These are phyloP conservation scores for Hyaena hyaena DNA, from an alignment of 2,113 vertebrate genomes.

Conservation along the genomic window DNA sequence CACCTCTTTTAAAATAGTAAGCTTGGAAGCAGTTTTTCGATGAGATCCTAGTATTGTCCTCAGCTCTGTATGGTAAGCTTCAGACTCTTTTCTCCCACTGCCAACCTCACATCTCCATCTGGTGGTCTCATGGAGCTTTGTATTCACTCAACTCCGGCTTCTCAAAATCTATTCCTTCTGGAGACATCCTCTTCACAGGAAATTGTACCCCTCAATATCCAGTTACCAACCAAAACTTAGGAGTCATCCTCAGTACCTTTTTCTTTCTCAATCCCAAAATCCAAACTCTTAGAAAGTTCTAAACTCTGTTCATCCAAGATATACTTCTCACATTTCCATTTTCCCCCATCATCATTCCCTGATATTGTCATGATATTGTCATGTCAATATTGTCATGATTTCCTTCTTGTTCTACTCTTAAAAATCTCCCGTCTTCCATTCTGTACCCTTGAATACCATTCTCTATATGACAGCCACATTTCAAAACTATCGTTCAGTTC, in stretches of 20 bases:
- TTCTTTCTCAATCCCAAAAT: background rate
- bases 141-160: background rate
- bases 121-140: background rate
- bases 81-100: background rate
- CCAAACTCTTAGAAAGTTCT: background rate
- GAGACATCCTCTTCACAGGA: background rate
- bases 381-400: background rate
- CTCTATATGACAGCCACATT: background rate
- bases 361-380: no score
- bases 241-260: background rate
- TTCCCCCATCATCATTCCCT: background rate
- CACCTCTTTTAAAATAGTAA: background rate
- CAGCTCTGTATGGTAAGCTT: fast-evolving
- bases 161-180: background rate
- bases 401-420: background rate
- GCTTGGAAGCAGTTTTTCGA: background rate
- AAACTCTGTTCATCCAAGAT: background rate
- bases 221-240: background rate
- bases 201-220: no score
- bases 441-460: no score
- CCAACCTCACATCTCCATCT: background rate
- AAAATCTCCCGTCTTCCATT: background rate
- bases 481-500: background rate
- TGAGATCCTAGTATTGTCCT: background rate
- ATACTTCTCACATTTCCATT: fast-evolving